These are phyloP conservation scores for Artemisiospiza belli DNA, from an alignment of 2,113 vertebrate genomes.

Conservation along the genomic window DNA sequence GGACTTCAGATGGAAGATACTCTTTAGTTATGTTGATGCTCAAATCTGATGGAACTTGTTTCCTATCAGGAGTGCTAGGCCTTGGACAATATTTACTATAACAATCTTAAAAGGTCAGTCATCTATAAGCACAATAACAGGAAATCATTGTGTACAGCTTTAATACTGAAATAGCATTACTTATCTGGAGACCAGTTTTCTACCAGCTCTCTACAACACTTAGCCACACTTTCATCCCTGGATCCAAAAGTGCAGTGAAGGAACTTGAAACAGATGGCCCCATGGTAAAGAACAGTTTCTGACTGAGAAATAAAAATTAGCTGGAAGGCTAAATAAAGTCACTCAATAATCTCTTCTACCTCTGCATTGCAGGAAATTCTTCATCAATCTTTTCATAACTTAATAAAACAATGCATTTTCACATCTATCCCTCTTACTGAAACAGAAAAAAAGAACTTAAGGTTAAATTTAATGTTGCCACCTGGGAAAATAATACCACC, in stretches of 20 bases:
- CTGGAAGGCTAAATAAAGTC: neutral
- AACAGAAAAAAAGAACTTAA: neutral
- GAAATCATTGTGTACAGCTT: neutral
- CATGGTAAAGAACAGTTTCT: neutral
- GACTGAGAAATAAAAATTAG: constrained; percentile 37
- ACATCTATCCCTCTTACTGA: neutral
- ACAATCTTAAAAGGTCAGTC: neutral
- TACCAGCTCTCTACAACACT: neutral
- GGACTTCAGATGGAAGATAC: neutral
- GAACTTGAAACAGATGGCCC: constrained; percentile 30
- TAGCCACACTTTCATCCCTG: neutral
- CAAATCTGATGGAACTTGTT: neutral
- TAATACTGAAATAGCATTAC: neutral
- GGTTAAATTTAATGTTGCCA: neutral
- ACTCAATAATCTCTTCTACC: neutral
- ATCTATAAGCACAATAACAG: neutral
- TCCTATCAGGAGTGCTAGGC: neutral
- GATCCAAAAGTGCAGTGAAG: neutral
- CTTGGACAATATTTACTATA: neutral
- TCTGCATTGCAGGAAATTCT: neutral
- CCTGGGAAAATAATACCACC: neutral
- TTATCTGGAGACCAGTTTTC: neutral
- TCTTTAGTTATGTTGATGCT: neutral
- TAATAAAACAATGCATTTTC: neutral
- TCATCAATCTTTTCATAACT: neutral